phyloP scores from a whole-genome alignment of 2,888 invertebrate genomes.

The Boloria selene region DNA sequence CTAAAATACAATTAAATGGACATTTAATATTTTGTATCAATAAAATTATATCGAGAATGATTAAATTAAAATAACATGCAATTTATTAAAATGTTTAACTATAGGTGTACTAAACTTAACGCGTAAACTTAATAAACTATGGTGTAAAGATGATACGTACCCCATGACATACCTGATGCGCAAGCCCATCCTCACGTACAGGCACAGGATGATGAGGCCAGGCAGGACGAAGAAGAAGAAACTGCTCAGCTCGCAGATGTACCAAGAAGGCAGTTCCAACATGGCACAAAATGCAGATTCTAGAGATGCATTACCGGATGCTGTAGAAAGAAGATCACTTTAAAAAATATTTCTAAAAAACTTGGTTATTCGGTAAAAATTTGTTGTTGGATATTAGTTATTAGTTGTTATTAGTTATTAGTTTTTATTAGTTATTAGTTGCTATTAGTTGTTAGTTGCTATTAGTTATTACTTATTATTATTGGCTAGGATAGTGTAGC shows the following conservation, averaged over 20 bases:
- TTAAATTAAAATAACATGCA: too few relatives aligned
- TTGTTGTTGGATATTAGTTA: too few relatives aligned
- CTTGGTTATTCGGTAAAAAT: too few relatives aligned
- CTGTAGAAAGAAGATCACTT: neutral
- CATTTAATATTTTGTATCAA: too few relatives aligned
- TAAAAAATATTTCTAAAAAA: neutral
- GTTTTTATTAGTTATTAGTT: too few relatives aligned
- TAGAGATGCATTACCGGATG: slow-evolving; percentile 46
- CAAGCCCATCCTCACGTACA: slow-evolving; percentile 91
- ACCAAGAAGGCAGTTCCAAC: slow-evolving; percentile 83
- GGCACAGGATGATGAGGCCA: slow-evolving; percentile 85
- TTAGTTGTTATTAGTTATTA: too few relatives aligned
- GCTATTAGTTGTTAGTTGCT: too few relatives aligned
- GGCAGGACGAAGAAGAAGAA: slow-evolving; percentile 91
- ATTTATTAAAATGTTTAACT: neutral
- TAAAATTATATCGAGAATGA: too few relatives aligned
- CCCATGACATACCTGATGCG: slow-evolving; percentile 82
- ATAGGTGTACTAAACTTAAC: neutral
- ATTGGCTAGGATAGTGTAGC: too few relatives aligned
- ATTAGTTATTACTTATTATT: too few relatives aligned
- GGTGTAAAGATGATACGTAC: slow-evolving; percentile 41
- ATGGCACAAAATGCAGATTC: slow-evolving; percentile 92
- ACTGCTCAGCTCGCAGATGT: slow-evolving; percentile 90
- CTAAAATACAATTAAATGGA: too few relatives aligned
- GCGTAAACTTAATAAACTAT: neutral